phyloP scores from a whole-genome alignment of 2,888 invertebrate genomes.

The Cabera pusaria region DNA sequence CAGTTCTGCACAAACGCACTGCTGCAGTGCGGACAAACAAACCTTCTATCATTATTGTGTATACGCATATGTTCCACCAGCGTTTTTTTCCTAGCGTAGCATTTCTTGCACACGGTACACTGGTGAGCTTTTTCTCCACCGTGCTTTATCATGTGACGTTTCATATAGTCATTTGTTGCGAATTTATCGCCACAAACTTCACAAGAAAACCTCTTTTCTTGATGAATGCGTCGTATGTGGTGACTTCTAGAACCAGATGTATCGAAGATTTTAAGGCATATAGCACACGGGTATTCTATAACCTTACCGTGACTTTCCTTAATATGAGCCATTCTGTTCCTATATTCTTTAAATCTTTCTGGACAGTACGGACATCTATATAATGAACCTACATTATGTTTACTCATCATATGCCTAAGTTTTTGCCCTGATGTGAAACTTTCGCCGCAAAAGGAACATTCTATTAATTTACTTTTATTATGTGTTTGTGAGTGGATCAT shows the following conservation, averaged over 20 bases:
- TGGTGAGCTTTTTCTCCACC: constrained; percentile 50
- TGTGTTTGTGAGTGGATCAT: no score
- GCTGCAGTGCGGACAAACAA: constrained; percentile 39
- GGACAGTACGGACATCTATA: constrained; percentile 35
- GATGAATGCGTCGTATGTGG: constrained; percentile 63
- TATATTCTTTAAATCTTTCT: constrained; percentile 49
- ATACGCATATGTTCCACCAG: constrained; percentile 16
- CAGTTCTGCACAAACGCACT: constrained; percentile 57
- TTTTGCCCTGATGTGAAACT: constrained; percentile 46
- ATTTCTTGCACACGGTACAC: constrained; percentile 23
- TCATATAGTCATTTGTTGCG: constrained; percentile 39
- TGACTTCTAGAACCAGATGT: constrained; percentile 50
- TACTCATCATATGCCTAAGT: constrained; percentile 48
- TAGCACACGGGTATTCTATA: constrained; percentile 61
- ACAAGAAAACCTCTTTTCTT: constrained; percentile 56
- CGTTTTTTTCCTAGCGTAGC: constrained; percentile 37
- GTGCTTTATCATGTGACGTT: constrained; percentile 63
- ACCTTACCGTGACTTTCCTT: constrained; percentile 31
- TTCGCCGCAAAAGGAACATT: constrained; percentile 60
- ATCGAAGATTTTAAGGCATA: constrained; percentile 62
- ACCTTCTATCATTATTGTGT: constrained; percentile 21
- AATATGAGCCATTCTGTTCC: constrained; percentile 42
- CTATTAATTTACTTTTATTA: no score
- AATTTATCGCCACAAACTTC: constrained; percentile 52
- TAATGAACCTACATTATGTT: constrained; percentile 49